Evolutionary conservation across 2,888 invertebrate genomes (phyloP), one percentile per base, ranked within the genome.

Genomic region (Piscicola geometra): DNA sequence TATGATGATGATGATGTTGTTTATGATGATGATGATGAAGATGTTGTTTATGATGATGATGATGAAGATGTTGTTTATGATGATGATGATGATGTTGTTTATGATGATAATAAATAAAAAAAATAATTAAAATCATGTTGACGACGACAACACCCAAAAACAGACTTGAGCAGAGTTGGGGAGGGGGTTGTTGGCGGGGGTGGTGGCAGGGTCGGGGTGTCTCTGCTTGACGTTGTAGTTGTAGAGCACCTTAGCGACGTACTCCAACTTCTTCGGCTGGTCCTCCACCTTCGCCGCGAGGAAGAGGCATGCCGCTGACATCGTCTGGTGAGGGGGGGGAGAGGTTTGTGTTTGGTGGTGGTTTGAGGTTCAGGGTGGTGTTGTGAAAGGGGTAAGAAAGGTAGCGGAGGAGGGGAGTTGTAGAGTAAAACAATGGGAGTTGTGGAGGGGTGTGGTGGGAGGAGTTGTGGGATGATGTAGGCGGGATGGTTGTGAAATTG

Each of bases 221-320:
- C 60, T 9, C n/a, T 83, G 89, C 79, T 86, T 82, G 86, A 92
- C 91, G 82, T 94, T 90, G 87, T 94, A 94, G 81, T 78, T 66
- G 85, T 94, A 92, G 79, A 94, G 92, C 76, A 94, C 92, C 87
- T 92, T 92, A 84, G 98, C 95, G 71, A 99, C 93, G 88, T 97
- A 94, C 87, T 98, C 97, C 85, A 99, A 86, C 87, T 98, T 99
- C 71, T 97, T 88, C 0, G 98, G 98, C 86, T 97, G 97, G 85
- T 99, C 99, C 87, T 99, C 98, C 71, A 97, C 93, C 89, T 99
- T 99, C 79, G 97, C 97, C 78, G 98, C 96, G 81, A 99, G 88
- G 87, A 99, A 99, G 72, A 99, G 88, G 75, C 95, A 92, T 2
- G 97, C 95, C 2, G 95, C 91, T 15, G 96, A 94, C 85, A 98